These are phyloP conservation scores for Erebia ligea DNA, from an alignment of 2,888 invertebrate genomes.

Conservation along the genomic window DNA sequence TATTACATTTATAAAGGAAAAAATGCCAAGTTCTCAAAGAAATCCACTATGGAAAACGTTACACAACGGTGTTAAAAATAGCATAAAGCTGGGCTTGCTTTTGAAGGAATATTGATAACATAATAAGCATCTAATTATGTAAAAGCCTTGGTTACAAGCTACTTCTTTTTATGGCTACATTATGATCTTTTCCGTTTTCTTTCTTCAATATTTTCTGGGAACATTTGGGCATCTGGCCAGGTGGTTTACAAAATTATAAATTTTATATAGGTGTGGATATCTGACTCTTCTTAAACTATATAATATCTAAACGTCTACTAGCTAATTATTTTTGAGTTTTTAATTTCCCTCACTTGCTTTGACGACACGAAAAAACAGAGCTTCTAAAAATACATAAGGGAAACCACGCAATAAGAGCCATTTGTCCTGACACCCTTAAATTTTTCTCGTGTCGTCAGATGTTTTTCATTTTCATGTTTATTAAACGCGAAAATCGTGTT, in stretches of 20 bases:
- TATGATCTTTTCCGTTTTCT: constrained; percentile 6
- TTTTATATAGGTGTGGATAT: neutral
- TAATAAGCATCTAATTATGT: constrained; percentile 13
- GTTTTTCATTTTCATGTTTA: neutral
- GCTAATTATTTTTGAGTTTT: no score
- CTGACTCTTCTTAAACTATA: neutral
- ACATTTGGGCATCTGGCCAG: constrained; percentile 13
- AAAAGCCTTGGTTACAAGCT: neutral
- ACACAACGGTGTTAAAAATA: constrained; percentile 5
- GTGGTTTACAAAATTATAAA: neutral
- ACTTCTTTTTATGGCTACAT: constrained; percentile 9
- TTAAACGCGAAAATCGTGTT: no score
- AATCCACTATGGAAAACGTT: neutral
- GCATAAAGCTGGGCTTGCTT: neutral
- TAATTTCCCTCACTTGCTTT: neutral
- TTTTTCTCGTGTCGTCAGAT: neutral
- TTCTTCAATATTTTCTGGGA: neutral
- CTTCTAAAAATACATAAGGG: neutral
- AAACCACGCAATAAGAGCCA: neutral
- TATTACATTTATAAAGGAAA: constrained; percentile 22
- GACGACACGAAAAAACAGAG: neutral
- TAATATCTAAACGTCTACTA: no score
- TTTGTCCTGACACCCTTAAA: neutral
- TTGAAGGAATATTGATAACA: constrained; percentile 6
- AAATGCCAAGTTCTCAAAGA: constrained; percentile 4